Percentiles rank a stretch among this genome's conserved stretches.
These are phyloP conservation scores for Anguilla japonica DNA, from an alignment of 2,113 vertebrate species.

Conservation along the genomic window DNA sequence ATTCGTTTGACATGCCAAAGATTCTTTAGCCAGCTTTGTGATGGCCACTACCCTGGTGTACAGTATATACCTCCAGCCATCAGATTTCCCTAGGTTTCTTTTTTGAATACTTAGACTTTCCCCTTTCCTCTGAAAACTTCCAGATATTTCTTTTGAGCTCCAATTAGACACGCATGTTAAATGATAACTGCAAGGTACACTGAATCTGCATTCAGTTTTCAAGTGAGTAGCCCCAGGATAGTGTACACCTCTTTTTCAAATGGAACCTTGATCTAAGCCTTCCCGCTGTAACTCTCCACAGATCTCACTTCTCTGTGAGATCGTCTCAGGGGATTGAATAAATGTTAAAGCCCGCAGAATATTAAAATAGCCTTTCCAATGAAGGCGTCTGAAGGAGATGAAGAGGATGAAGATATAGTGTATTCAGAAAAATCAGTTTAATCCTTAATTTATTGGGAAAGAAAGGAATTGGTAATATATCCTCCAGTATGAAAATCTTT, in stretches of 20 bases:
- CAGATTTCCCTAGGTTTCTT: background rate
- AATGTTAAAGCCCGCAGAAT: background rate
- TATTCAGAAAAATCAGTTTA: background rate
- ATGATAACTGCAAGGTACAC: background rate
- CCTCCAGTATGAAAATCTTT: background rate
- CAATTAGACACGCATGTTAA: conserved; percentile 6
- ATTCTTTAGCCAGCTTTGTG: too few species aligned
- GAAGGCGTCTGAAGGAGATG: background rate
- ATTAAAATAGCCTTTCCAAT: background rate
- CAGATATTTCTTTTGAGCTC: background rate
- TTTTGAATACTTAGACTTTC: background rate
- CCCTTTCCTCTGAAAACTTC: background rate
- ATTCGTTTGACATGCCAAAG: background rate
- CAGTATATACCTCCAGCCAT: background rate
- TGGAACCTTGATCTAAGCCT: background rate
- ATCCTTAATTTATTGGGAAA: background rate
- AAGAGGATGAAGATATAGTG: background rate
- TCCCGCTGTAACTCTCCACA: background rate
- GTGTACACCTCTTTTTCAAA: background rate
- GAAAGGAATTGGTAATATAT: background rate
- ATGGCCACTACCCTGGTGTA: background rate
- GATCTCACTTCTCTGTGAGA: background rate
- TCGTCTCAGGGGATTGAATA: background rate
- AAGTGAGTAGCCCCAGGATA: background rate
- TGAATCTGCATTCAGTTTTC: background rate